Evolutionary conservation across 2,797 vertebrate genomes (phyloP), one percentile per base, ranked within the genome.

Genomic region (Muscicapa comitata): DNA sequence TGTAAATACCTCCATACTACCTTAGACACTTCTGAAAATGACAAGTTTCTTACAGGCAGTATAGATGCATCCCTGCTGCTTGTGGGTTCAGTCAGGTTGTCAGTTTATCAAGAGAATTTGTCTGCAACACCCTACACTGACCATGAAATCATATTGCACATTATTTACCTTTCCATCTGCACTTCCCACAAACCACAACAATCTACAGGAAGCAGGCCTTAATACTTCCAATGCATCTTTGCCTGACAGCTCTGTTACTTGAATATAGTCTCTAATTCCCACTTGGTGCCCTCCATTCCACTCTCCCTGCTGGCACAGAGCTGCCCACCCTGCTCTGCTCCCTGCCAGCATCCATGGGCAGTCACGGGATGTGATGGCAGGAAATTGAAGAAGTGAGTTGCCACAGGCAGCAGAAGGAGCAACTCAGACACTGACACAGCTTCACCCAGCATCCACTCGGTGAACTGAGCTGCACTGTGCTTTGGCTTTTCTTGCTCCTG

Each of bases 321-420:
- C 68, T 19, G 7, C 65, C 47, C 25, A 8, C 31, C 31, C 13
- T 3, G 8, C 21, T 20, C 35, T 67, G 28, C 17, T 28, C n/a
- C 14, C 24, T 68, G 37, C 21, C 55, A 80, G 33, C 51, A 38
- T 12, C 21, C 50, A 42, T 11, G 14, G 35, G 43, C 10, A 48
- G 19, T 13, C 1, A 0, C 23, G 43, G 37, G 31, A 37, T 4
- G 6, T 3, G 3, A 29, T 19, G 33, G 43, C 42, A 61, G 25
- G 28, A 28, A 43, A 26, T 3, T 51, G 31, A 35, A 67, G 37
- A n/a, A 47, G 19, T 8, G 8, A 31, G 26, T 11, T 66, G 38
- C 26, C 31, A 82, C 8, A 51, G 51, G 35, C 2, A 6, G 86
- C 21, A 48, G 58, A 55, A 88, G 24, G 21, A 72, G 5, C 24